phyloP scores from a whole-genome alignment of 2,888 invertebrate species.

The Xestia c-nigrum region DNA sequence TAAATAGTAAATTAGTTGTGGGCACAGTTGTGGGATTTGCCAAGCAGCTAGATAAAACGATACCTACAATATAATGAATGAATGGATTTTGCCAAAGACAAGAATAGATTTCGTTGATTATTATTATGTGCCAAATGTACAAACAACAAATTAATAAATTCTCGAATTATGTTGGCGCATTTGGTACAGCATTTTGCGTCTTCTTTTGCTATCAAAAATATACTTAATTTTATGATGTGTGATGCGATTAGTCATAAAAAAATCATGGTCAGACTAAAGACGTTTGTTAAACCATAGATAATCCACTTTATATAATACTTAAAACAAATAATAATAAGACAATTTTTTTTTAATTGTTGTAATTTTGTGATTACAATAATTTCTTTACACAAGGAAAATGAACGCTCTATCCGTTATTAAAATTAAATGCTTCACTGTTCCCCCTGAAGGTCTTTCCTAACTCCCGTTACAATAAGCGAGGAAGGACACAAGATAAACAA shows the following conservation, averaged over 20 bases:
- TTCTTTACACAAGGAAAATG: not conserved
- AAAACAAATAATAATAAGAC: not conserved
- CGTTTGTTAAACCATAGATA: not conserved
- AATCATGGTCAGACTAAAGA: not conserved
- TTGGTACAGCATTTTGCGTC: not conserved
- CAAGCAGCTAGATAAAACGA: slow-evolving; percentile 1
- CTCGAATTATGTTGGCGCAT: not conserved
- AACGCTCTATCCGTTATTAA: slow-evolving; percentile 3
- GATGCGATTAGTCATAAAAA: not conserved
- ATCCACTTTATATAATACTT: not conserved
- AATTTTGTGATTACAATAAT: not conserved
- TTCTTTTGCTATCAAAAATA: not conserved
- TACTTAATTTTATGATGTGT: not conserved
- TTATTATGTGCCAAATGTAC: slow-evolving; percentile 29
- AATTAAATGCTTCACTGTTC: slow-evolving; percentile 14
- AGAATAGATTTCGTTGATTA: slow-evolving; percentile 13
- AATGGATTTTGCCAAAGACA: slow-evolving; percentile 15
- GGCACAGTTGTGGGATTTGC: slow-evolving; percentile 1
- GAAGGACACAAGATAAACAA: slow-evolving; percentile 43
- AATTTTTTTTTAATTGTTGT: too few relatives aligned
- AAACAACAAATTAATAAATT: not conserved
- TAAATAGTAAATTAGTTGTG: slow-evolving; percentile 16
- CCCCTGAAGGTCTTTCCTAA: slow-evolving; percentile 10
- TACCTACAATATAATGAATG: not conserved
- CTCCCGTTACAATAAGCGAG: slow-evolving; percentile 18